Conservation (phyloP, 2,113 vertebrate genomes). For the Prinia subflava region DNA sequence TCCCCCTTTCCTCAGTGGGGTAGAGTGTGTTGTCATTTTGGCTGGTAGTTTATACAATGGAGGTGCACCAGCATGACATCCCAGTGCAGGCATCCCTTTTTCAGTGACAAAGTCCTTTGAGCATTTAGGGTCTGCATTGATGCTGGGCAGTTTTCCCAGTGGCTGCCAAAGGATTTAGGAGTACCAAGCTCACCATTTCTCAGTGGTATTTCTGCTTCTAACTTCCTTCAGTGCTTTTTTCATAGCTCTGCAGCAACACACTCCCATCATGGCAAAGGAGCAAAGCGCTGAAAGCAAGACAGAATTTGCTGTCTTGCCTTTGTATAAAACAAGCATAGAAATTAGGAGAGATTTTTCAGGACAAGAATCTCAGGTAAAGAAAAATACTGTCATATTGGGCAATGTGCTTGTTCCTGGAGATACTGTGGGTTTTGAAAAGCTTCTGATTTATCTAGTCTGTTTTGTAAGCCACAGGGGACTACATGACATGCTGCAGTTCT, state of each 20-base stretch:
- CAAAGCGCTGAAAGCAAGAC: background rate
- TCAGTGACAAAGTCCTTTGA: background rate
- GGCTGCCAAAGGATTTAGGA: background rate
- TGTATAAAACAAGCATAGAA: background rate
- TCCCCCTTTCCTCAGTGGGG: background rate
- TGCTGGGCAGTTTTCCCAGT: background rate
- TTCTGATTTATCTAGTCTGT: background rate
- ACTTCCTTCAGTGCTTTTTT: background rate
- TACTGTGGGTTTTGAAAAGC: slow-evolving; percentile 8
- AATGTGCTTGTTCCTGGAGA: background rate
- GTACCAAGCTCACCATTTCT: background rate
- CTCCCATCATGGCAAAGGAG: background rate
- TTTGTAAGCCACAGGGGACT: background rate
- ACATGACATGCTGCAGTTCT: background rate
- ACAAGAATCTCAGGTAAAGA: background rate
- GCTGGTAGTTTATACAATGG: background rate
- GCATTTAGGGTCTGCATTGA: background rate
- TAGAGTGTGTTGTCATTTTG: background rate
- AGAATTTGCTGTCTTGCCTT: background rate
- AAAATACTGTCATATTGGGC: background rate
- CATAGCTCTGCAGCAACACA: background rate
- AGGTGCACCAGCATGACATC: background rate
- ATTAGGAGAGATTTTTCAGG: background rate
- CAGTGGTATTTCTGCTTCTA: background rate
- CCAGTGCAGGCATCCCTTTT: background rate